Percentiles rank a stretch among this genome's conserved stretches.
Evolutionary conservation across 2,113 vertebrate genomes (phyloP).

Genomic region (Diadophis punctatus): DNA sequence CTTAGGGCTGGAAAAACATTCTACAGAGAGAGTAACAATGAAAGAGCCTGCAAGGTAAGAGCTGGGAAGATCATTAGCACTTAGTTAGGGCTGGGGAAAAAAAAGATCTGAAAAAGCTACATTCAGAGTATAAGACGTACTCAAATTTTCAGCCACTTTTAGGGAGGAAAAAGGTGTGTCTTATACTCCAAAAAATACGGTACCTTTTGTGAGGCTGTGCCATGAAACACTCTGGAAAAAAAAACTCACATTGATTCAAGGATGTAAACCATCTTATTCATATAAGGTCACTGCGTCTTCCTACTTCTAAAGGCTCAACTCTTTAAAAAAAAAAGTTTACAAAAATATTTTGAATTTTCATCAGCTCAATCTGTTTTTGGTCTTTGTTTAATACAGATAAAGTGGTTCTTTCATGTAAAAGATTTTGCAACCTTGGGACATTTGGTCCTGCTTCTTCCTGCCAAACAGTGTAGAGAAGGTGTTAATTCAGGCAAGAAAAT

Average conservation of each 20-base stretch:
- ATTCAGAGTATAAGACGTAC: too few species aligned
- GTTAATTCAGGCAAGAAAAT: background rate
- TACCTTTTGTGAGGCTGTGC: constrained; percentile 53
- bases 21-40: too few species aligned
- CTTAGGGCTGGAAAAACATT: too few species aligned
- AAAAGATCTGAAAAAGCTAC: too few species aligned
- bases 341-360: constrained; percentile 60
- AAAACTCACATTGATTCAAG: constrained; percentile 58
- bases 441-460: background rate
- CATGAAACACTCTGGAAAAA: constrained; percentile 52
- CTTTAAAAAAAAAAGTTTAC: constrained; percentile 45
- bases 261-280: constrained; percentile 53
- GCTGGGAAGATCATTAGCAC: too few species aligned
- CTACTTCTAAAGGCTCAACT: constrained; percentile 52
- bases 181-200: too few species aligned
- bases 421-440: background rate
- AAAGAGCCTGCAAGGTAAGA: too few species aligned
- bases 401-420: background rate
- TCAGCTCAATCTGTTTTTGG: constrained; percentile 45
- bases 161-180: too few species aligned
- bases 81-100: too few species aligned
- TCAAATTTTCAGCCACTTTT: too few species aligned
- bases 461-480: background rate
- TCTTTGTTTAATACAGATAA: background rate
- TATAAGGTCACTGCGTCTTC: constrained; percentile 63